Percentiles rank a stretch among this genome's conserved stretches.
Conservation (phyloP, 2,797 vertebrate species). For the Heliangelus exortis region DNA sequence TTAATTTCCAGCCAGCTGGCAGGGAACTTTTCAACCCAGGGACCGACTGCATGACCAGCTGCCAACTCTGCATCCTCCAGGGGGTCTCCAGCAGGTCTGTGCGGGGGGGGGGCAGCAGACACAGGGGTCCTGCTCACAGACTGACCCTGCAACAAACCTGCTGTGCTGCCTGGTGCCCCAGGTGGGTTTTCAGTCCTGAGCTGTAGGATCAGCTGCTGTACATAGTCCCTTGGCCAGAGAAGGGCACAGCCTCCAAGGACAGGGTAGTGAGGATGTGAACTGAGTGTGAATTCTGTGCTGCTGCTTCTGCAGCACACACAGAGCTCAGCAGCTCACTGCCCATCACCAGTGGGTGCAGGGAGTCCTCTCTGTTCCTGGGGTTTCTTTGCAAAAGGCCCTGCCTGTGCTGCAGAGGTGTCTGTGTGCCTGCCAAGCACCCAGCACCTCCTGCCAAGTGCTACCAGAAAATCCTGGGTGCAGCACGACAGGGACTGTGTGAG, state of each 20-base stretch:
- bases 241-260: neutral
- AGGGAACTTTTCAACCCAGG: neutral
- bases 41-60: neutral
- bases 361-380: neutral
- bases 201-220: neutral
- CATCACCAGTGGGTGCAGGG: neutral
- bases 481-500: neutral
- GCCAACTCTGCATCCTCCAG: neutral
- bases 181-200: neutral
- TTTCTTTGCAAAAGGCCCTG: neutral
- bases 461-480: neutral
- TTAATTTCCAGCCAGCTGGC: neutral
- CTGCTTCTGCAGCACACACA: neutral
- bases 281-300: neutral
- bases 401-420: no score
- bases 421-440: neutral
- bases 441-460: neutral
- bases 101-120: neutral
- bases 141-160: neutral
- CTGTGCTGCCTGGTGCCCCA: neutral
- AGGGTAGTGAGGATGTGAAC: accelerated
- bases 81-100: neutral
- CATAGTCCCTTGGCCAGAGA: neutral
- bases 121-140: neutral
- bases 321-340: neutral